Base-by-base conservation (phyloP, 2,888 invertebrate species). In the Nomada fabriciana region DNA sequence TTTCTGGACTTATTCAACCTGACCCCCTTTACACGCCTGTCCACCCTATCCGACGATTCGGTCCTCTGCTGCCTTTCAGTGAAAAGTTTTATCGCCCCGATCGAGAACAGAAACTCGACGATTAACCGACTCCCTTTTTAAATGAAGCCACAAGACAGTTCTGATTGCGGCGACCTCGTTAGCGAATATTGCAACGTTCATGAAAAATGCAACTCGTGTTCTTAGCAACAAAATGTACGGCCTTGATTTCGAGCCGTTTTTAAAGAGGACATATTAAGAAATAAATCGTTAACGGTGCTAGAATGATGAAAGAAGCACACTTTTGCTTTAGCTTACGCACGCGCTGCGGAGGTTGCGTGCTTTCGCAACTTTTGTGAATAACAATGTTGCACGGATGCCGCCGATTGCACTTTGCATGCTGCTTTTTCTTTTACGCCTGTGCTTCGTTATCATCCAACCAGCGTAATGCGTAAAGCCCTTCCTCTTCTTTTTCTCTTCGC, bases 1-100 rank as follows among this genome's bases (percentile, higher is more conserved):
- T 84, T 73, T 69, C 57, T 50, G 59, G 20, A 59, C 69, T 74
- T 67, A 68, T 25, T 60, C 71, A 63, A 60, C 55, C 71, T 69
- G 73, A 57, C 72, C 63, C 47, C 18, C 63, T 76, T 84, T 47
- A 65, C 60, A 18, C 23, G 63, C 36, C 5, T 20, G 25, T 50
- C 42, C 57, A 65, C 63, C 64, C 70, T 65, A 25, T 42, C 65
- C 47, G 52, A 42, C 43, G 25, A 63, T 47, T 42, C 25, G 20
- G 25, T 43, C 15, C 29, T 20, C 23, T 18, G n/a, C 15, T 50
- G 15, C 20, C 20, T 60, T 50, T 36, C 20, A 60, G 57, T 9
- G 23, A 29, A 2, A 15, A 25, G 15, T 57, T 25, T 18, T 2
- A n/a, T 15, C 18, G 29, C 4, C 59, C 18, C 7, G 15, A 25